These are phyloP conservation scores for Parnassius orleans DNA, from an alignment of 2,888 invertebrate genomes.

Conservation along the genomic window DNA sequence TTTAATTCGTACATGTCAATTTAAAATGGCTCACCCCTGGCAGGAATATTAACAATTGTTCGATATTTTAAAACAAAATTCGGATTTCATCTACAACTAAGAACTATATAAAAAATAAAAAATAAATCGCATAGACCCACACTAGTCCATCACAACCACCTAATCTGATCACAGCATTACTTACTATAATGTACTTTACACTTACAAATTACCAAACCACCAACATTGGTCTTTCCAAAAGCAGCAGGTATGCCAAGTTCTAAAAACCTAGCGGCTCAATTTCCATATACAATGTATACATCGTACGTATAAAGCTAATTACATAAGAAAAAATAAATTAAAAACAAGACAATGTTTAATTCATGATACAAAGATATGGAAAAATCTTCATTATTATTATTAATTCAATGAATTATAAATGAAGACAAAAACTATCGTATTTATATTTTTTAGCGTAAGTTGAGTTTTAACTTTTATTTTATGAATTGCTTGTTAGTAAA, in stretches of 20 bases:
- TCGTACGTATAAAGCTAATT: neutral
- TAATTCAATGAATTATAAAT: too few species aligned
- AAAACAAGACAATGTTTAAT: slow-evolving; percentile 11
- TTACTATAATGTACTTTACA: slow-evolving; percentile 54
- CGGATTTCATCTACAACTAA: slow-evolving; percentile 52
- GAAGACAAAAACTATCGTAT: too few species aligned
- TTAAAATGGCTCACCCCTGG: slow-evolving; percentile 38
- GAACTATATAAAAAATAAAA: slow-evolving; percentile 53
- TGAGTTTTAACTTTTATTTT: too few species aligned
- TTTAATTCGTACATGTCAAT: neutral
- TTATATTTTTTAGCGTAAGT: too few species aligned
- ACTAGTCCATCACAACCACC: slow-evolving; percentile 72
- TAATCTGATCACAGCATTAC: slow-evolving; percentile 74
- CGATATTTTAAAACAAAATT: slow-evolving; percentile 58
- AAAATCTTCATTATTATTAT: neutral
- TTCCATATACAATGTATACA: neutral
- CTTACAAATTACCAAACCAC: slow-evolving; percentile 35
- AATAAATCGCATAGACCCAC: slow-evolving; percentile 59
- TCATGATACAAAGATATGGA: slow-evolving; percentile 34
- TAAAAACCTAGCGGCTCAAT: neutral
- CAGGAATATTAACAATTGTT: slow-evolving; percentile 47
- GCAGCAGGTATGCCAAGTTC: slow-evolving; percentile 2
- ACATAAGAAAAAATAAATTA: slow-evolving; percentile 12
- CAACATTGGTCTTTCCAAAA: slow-evolving; percentile 5
- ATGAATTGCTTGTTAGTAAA: too few species aligned